Evolutionary conservation across 2,113 vertebrate species (phyloP).

Genomic region (Canis aureus): DNA sequence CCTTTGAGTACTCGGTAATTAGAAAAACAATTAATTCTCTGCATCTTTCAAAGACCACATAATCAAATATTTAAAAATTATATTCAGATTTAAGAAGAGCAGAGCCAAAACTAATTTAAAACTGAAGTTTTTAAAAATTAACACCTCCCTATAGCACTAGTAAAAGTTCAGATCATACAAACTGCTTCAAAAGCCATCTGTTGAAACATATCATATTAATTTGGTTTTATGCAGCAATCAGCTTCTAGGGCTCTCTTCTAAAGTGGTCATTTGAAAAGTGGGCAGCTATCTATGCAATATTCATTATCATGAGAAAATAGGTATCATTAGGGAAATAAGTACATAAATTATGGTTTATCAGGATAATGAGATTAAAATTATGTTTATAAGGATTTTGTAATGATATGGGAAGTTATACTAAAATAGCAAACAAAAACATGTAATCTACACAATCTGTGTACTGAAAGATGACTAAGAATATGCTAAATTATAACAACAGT

Average conservation of each 20-base stretch:
- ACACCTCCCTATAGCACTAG: not conserved
- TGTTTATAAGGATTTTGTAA: not conserved
- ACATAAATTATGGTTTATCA: not conserved
- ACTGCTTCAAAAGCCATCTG: slow-evolving; percentile 10
- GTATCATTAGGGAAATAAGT: not conserved
- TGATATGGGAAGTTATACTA: not conserved
- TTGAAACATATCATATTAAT: slow-evolving; percentile 8
- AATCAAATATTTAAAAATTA: slow-evolving; percentile 2
- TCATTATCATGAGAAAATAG: not conserved
- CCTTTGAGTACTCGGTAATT: not conserved
- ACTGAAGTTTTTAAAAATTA: not conserved
- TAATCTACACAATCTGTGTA: not conserved
- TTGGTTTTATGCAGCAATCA: not conserved
- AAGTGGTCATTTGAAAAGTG: not conserved
- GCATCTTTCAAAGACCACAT: not conserved
- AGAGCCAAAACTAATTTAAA: slow-evolving; percentile 13
- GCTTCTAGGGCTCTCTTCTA: not conserved
- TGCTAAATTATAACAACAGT: not conserved
- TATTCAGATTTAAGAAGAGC: slow-evolving; percentile 10
- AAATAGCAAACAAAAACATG: not conserved
- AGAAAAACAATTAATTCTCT: slow-evolving; percentile 52
- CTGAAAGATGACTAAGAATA: not conserved
- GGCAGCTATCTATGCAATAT: not conserved
- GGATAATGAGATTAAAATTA: not conserved
- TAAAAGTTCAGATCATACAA: not conserved